These are phyloP conservation scores for Pandemis heparana DNA, from an alignment of 2,888 invertebrate species.

Conservation along the genomic window DNA sequence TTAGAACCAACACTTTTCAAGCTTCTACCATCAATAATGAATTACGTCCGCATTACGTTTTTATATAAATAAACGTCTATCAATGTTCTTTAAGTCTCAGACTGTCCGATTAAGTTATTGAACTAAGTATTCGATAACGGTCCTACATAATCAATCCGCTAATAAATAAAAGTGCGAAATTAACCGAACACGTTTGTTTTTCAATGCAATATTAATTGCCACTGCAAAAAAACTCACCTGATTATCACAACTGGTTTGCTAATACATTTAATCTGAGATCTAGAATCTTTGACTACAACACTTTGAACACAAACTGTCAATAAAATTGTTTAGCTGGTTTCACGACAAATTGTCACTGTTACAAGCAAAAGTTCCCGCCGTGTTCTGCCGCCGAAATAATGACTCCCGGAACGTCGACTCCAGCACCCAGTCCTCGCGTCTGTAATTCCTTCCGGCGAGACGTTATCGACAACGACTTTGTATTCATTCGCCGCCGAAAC, in stretches of 20 bases:
- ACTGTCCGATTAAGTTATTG: neutral
- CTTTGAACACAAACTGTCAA: slow-evolving; percentile 19
- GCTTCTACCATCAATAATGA: neutral
- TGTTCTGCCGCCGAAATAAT: slow-evolving; percentile 55
- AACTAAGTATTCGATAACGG: slow-evolving; percentile 1
- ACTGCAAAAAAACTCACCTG: slow-evolving; percentile 59
- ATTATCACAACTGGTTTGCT: slow-evolving; percentile 58
- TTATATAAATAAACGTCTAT: neutral
- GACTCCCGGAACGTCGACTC: slow-evolving; percentile 23
- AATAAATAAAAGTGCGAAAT: neutral
- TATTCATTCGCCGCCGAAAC: slow-evolving; percentile 80
- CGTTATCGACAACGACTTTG: slow-evolving; percentile 70
- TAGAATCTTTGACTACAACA: slow-evolving; percentile 16
- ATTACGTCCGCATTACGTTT: neutral
- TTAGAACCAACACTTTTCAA: too few species aligned
- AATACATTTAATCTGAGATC: slow-evolving; percentile 53
- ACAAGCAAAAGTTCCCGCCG: slow-evolving; percentile 56
- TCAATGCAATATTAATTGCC: slow-evolving; percentile 6
- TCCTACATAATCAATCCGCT: neutral
- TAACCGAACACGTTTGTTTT: neutral
- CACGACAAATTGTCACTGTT: slow-evolving; percentile 4
- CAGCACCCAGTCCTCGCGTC: slow-evolving; percentile 63
- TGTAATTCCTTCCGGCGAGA: slow-evolving; percentile 62
- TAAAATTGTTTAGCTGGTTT: slow-evolving; percentile 14
- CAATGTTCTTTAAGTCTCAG: neutral